Conservation (phyloP, 2,888 invertebrate species). For the Zonitis immaculata region DNA sequence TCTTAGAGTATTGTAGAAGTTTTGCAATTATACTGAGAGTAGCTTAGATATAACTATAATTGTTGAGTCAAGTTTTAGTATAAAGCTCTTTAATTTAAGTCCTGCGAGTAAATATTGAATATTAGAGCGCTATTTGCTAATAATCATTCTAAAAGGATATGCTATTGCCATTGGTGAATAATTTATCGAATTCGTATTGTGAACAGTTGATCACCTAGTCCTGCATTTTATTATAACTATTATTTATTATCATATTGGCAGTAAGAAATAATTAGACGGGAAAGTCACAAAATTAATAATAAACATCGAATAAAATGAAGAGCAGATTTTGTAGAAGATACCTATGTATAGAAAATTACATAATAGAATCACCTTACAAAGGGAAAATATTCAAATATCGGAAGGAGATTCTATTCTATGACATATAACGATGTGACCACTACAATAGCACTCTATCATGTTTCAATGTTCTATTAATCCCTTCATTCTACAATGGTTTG, state of each 20-base stretch:
- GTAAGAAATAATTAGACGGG: too few species aligned
- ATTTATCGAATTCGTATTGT: not conserved
- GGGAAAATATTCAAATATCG: too few species aligned
- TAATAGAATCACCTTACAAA: too few species aligned
- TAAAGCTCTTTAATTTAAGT: slow-evolving; percentile 17
- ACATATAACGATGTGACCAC: too few species aligned
- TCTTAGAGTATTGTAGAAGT: slow-evolving; percentile 16
- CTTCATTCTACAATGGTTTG: not conserved
- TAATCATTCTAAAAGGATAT: slow-evolving; percentile 3
- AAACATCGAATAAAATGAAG: too few species aligned
- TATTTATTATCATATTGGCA: too few species aligned
- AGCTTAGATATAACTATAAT: slow-evolving; percentile 8
- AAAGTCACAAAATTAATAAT: too few species aligned
- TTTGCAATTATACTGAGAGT: slow-evolving; percentile 14
- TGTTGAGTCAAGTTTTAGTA: slow-evolving; percentile 15
- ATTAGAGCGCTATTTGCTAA: slow-evolving; percentile 9
- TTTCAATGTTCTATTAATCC: too few species aligned
- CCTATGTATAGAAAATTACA: too few species aligned
- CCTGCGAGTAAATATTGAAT: slow-evolving; percentile 11
- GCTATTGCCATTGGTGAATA: not conserved
- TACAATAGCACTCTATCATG: too few species aligned
- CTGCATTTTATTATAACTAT: not conserved
- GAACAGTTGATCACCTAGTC: not conserved
- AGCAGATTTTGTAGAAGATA: too few species aligned
- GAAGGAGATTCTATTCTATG: too few species aligned